These are phyloP conservation scores for Tapera naevia DNA, from an alignment of 2,797 vertebrate genomes.

Conservation along the genomic window DNA sequence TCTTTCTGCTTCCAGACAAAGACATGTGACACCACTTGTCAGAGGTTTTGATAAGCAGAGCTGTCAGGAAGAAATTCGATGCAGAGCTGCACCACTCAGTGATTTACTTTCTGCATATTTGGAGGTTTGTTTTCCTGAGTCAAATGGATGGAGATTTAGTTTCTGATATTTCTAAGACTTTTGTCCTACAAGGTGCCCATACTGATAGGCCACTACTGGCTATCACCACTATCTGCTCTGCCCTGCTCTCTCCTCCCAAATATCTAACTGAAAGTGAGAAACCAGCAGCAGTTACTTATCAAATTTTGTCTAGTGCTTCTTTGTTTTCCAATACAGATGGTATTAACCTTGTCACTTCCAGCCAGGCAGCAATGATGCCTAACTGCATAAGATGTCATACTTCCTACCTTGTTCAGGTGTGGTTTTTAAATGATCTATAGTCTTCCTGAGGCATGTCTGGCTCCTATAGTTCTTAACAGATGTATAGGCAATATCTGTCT, in stretches of 20 bases:
- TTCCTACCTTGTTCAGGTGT: not conserved
- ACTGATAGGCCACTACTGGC: no score
- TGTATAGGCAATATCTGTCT: not conserved
- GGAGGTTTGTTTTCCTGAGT: not conserved
- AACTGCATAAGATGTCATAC: not conserved
- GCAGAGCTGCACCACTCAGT: not conserved
- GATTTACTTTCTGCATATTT: not conserved
- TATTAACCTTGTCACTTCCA: not conserved
- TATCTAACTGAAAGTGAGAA: not conserved
- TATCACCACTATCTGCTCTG: not conserved
- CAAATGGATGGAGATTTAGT: not conserved
- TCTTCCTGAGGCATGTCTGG: not conserved
- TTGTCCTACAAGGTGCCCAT: fast-evolving
- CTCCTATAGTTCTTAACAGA: not conserved
- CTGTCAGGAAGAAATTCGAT: not conserved
- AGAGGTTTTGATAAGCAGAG: not conserved
- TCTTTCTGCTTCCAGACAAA: not conserved
- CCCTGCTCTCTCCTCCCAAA: not conserved
- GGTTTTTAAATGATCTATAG: not conserved
- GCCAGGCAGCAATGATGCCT: not conserved
- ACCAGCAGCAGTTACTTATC: not conserved
- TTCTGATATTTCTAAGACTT: not conserved
- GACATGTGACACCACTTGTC: not conserved
- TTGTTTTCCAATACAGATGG: fast-evolving
- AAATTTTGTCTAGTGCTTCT: not conserved